A percentile compares a stretch with the other conserved stretches of the same genome.
Evolutionary conservation across 2,797 vertebrate genomes (phyloP).

Genomic region (Alcedo atthis): DNA sequence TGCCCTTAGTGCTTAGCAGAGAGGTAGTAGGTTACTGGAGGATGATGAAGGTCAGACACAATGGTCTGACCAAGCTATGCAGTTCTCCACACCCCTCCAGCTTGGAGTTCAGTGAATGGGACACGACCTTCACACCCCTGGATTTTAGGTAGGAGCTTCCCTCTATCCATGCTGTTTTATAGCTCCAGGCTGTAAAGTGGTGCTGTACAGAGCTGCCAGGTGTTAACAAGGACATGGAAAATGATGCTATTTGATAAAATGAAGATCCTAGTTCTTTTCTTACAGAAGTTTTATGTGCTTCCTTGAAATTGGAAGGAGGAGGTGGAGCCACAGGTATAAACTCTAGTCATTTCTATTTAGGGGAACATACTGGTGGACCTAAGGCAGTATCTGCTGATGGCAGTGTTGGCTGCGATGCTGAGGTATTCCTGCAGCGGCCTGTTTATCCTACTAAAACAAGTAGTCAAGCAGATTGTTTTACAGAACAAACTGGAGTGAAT

Average conservation of each 20-base stretch:
- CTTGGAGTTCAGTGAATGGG: not conserved
- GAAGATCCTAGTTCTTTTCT: not conserved
- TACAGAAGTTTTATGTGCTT: not conserved
- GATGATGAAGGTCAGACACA: not conserved
- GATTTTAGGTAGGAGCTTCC: not conserved
- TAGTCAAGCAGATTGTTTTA: not conserved
- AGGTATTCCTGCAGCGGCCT: not conserved
- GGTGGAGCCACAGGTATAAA: not conserved
- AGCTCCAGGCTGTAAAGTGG: fast-evolving
- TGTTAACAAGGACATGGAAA: not conserved
- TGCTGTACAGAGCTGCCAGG: not conserved
- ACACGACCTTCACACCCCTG: not conserved
- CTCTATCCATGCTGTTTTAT: not conserved
- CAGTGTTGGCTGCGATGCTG: not conserved
- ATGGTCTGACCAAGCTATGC: not conserved
- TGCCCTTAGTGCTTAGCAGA: fast-evolving
- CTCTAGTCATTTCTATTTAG: not conserved
- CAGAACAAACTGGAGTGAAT: not conserved
- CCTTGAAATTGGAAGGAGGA: not conserved
- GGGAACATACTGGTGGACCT: not conserved
- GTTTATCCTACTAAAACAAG: not conserved
- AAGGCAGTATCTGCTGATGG: not conserved
- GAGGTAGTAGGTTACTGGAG: not conserved
- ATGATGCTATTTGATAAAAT: not conserved
- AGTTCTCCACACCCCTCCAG: not conserved